A percentile compares a stretch with the other conserved stretches of the same genome.
Evolutionary conservation across 2,888 invertebrate genomes (phyloP).

Genomic region (Anarsia innoxiella): DNA sequence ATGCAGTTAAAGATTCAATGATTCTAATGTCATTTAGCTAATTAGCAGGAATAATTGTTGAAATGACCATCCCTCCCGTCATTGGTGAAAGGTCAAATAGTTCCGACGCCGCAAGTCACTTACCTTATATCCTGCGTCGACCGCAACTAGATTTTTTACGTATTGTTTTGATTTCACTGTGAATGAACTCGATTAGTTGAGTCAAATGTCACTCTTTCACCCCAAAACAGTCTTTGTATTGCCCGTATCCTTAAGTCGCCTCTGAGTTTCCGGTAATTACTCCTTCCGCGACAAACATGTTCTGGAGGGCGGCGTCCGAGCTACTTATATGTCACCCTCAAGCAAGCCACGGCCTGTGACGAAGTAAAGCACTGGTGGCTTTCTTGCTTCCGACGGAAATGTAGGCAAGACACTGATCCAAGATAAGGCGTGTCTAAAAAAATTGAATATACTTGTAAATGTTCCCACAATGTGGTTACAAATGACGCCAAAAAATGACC

Average conservation of each 20-base stretch:
- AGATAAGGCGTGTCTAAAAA: constrained; percentile 12
- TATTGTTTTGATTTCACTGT: constrained; percentile 59
- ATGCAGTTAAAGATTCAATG: too few species aligned
- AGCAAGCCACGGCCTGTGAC: constrained; percentile 58
- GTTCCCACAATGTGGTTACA: constrained; percentile 44
- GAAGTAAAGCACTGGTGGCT: constrained; percentile 50
- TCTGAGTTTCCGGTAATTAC: constrained; percentile 67
- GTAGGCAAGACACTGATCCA: constrained; percentile 34
- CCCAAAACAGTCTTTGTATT: constrained; percentile 47
- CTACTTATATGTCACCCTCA: constrained; percentile 53
- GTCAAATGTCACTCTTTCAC: constrained; percentile 69
- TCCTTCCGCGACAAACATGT: constrained; percentile 51
- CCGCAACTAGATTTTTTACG: constrained; percentile 46
- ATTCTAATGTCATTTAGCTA: too few species aligned
- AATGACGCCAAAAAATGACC: constrained; percentile 44
- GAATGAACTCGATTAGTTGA: constrained; percentile 61
- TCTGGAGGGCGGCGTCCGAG: constrained; percentile 41
- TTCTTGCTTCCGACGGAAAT: constrained; percentile 66
- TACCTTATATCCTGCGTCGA: constrained; percentile 57
- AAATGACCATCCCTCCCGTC: too few species aligned
- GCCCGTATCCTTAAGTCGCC: constrained; percentile 53
- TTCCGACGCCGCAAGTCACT: constrained; percentile 31
- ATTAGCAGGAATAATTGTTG: too few species aligned
- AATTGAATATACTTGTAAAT: neutral
- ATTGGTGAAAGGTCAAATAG: constrained; percentile 37